These are phyloP conservation scores for Synergus japonicus DNA, from an alignment of 2,888 invertebrate genomes.

Conservation along the genomic window DNA sequence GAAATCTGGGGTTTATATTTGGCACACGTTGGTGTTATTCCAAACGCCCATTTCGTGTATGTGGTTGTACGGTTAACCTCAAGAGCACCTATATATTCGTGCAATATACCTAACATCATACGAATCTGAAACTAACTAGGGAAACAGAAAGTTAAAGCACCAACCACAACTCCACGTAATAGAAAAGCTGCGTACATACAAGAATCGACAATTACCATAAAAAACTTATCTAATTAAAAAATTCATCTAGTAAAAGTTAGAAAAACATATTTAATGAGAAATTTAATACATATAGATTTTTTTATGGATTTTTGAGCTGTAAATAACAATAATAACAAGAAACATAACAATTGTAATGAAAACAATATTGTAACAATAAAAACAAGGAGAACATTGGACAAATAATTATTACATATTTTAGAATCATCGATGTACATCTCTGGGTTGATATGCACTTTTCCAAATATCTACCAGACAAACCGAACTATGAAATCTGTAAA, in stretches of 20 bases:
- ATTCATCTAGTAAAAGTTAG: not conserved
- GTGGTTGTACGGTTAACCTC: conserved; percentile 60
- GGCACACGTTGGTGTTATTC: conserved; percentile 37
- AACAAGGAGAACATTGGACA: not conserved
- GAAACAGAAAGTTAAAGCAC: not conserved
- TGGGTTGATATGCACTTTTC: not conserved
- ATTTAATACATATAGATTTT: not conserved
- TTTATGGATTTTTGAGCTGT: not conserved
- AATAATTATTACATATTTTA: not conserved
- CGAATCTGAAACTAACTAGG: conserved; percentile 5
- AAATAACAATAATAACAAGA: not conserved
- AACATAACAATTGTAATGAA: not conserved
- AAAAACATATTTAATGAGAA: not conserved
- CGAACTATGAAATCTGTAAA: not conserved
- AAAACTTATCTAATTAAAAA: not conserved
- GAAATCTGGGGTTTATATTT: conserved; percentile 21
- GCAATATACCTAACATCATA: conserved; percentile 14
- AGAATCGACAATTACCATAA: not conserved
- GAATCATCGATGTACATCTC: not conserved
- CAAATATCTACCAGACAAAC: not conserved
- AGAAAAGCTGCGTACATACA: not conserved
- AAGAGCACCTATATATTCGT: conserved; percentile 13
- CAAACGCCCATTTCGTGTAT: conserved; percentile 61
- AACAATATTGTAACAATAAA: not conserved
- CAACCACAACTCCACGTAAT: not conserved